Evolutionary conservation across 2,113 vertebrate species (phyloP).

Genomic region (Hemichromis elongatus): DNA sequence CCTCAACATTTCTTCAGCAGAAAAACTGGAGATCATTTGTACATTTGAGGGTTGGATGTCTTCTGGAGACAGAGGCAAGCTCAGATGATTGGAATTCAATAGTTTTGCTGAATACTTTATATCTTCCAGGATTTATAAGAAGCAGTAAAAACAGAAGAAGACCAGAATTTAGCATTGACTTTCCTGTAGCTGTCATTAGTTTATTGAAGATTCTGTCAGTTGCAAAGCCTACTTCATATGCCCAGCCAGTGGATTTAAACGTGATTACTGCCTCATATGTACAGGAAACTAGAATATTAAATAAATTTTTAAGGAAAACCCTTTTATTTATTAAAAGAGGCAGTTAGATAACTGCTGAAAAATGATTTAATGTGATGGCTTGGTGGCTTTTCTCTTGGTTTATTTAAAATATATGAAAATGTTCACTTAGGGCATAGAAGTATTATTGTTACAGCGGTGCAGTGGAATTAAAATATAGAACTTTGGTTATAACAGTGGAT

Average conservation of each 20-base stretch:
- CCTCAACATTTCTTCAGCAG: conserved; percentile 18
- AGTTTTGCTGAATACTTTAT: not conserved
- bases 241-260: not conserved
- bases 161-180: not conserved
- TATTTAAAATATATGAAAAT: not conserved
- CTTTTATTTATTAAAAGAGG: not conserved
- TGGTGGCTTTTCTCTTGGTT: not conserved
- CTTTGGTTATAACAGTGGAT: not conserved
- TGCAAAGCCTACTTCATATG: not conserved
- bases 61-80: conserved; percentile 4
- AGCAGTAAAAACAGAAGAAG: not conserved
- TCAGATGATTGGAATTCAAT: conserved; percentile 30
- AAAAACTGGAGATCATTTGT: conserved; percentile 32
- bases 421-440: not conserved
- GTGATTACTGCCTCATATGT: not conserved
- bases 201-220: conserved; percentile 1
- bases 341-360: not conserved
- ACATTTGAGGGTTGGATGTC: conserved; percentile 7
- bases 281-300: not conserved
- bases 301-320: not conserved
- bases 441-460: not conserved
- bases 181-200: not conserved
- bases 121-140: conserved; percentile 5
- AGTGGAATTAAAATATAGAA: not conserved
- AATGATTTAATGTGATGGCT: not conserved